These are phyloP conservation scores for Danio albolineatus DNA, from an alignment of 2,797 vertebrate species.

Conservation along the genomic window DNA sequence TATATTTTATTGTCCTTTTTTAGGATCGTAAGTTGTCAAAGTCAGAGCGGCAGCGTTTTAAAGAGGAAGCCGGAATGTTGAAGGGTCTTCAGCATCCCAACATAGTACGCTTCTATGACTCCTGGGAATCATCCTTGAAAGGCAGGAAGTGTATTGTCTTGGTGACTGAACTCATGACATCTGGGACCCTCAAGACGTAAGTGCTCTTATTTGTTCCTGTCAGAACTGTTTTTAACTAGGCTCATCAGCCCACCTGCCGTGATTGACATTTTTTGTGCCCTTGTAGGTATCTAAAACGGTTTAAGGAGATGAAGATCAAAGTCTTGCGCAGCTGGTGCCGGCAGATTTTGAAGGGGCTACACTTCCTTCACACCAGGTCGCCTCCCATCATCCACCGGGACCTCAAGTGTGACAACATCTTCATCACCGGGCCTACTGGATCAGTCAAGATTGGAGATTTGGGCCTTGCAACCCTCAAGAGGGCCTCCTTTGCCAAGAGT, in stretches of 20 bases:
- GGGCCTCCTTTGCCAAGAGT: slow-evolving; percentile 98
- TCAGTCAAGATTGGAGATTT: slow-evolving; percentile 99
- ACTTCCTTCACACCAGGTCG: slow-evolving; percentile 95
- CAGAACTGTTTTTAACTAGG: not conserved
- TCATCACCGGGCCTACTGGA: slow-evolving; percentile 98
- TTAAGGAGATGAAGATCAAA: slow-evolving; percentile 99
- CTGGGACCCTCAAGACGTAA: slow-evolving; percentile 98
- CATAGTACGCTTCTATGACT: slow-evolving; percentile 99
- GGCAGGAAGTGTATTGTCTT: slow-evolving; percentile 98
- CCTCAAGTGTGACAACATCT: slow-evolving; percentile 99
- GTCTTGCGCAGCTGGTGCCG: slow-evolving; percentile 97
- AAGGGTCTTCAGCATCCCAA: slow-evolving; percentile 99
- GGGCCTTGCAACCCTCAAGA: slow-evolving; percentile 95
- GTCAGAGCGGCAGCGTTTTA: slow-evolving; percentile 95
- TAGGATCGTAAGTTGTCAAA: slow-evolving; percentile 97
- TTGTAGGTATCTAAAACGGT: slow-evolving; percentile 93
- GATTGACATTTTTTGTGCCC: not conserved
- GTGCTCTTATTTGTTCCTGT: slow-evolving; percentile 62
- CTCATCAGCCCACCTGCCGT: not conserved
- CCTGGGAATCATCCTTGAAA: slow-evolving; percentile 97
- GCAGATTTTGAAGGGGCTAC: slow-evolving; percentile 97
- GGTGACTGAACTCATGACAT: slow-evolving; percentile 99
- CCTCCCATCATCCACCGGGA: slow-evolving; percentile 98
- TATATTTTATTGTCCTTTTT: not conserved
- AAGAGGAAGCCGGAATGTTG: slow-evolving; percentile 98